Conservation (phyloP, 2,888 invertebrate species). For the Eumerus sabulonum region DNA sequence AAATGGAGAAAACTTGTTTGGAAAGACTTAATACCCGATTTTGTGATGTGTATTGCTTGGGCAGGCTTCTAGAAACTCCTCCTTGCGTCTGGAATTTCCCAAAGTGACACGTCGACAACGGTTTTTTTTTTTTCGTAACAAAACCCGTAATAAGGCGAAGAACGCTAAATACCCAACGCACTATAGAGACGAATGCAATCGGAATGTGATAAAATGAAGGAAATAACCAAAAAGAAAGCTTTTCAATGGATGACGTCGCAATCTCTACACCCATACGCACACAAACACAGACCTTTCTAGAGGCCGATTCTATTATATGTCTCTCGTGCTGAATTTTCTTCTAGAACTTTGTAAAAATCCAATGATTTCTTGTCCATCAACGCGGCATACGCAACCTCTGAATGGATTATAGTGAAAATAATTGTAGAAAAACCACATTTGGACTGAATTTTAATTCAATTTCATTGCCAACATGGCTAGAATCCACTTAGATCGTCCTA, state of each 20-base stretch:
- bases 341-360: conserved; percentile 38
- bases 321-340: conserved; percentile 19
- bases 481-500: conserved; percentile 1
- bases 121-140: conserved; percentile 3
- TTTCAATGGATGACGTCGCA: conserved; percentile 57
- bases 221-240: conserved; percentile 45
- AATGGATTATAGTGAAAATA: neutral
- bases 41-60: too few relatives aligned
- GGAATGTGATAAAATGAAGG: conserved; percentile 8
- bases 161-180: neutral
- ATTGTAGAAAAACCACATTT: neutral
- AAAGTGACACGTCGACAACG: conserved; percentile 40
- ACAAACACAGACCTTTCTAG: conserved; percentile 8
- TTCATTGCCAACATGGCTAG: conserved; percentile 35
- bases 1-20: too few relatives aligned
- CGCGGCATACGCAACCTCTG: neutral
- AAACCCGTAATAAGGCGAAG: conserved; percentile 25
- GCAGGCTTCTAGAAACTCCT: conserved; percentile 9
- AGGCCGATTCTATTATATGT: too few relatives aligned
- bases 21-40: too few relatives aligned
- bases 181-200: neutral
- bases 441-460: neutral
- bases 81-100: neutral
- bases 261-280: conserved; percentile 19
- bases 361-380: neutral